Evolutionary conservation across 1,140 invertebrate genomes (phyloP).

Genomic region (Ostrea denselamellosa): DNA sequence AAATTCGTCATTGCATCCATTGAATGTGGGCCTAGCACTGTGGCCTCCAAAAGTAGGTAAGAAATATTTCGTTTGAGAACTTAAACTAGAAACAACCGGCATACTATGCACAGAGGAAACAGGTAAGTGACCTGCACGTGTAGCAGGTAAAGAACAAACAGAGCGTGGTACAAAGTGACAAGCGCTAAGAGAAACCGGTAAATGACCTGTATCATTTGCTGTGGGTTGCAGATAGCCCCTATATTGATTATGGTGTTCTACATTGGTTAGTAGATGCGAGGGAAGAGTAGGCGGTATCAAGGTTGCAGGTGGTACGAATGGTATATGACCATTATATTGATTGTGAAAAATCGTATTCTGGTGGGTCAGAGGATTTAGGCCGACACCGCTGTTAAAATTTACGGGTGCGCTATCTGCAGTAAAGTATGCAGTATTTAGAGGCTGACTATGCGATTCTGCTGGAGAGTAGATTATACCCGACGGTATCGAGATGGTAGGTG

Average conservation of each 20-base stretch:
- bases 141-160: background rate
- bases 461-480: too few relatives aligned
- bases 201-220: background rate
- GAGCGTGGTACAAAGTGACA: background rate
- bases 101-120: background rate
- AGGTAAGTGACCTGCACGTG: background rate
- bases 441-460: too few relatives aligned
- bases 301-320: background rate
- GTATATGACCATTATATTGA: background rate
- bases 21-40: background rate
- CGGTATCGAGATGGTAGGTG: too few relatives aligned
- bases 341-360: too few relatives aligned
- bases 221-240: background rate
- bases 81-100: background rate
- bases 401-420: too few relatives aligned
- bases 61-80: background rate
- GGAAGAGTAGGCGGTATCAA: background rate
- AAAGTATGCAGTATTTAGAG: too few relatives aligned
- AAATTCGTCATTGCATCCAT: too few relatives aligned
- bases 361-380: too few relatives aligned
- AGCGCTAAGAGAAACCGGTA: background rate
- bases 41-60: background rate
- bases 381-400: too few relatives aligned
- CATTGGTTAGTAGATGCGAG: background rate
- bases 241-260: background rate